phyloP scores from a whole-genome alignment of 2,113 vertebrate species.

The Sclerurus mexicanus region DNA sequence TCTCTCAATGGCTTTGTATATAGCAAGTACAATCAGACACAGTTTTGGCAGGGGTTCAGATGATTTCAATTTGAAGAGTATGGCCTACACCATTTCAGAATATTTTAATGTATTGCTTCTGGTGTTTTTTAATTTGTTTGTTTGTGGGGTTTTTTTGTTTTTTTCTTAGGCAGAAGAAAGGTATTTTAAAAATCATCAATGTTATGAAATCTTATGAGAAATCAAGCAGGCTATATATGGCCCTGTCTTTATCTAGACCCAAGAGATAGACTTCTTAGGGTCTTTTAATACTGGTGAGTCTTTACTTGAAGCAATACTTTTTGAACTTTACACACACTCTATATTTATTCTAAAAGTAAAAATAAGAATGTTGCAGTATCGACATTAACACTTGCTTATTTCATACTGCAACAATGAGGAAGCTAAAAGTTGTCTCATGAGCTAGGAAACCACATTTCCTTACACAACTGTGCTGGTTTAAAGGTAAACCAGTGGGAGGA shows the following conservation, averaged over 20 bases:
- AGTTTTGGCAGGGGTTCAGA: not conserved
- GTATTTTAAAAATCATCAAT: not conserved
- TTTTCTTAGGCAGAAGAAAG: not conserved
- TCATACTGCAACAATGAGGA: not conserved
- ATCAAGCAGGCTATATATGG: not conserved
- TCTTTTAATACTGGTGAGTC: not conserved
- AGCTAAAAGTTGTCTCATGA: not conserved
- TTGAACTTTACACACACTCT: not conserved
- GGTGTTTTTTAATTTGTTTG: not conserved
- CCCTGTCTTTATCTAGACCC: not conserved
- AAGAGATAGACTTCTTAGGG: not conserved
- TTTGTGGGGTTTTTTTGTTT: not conserved
- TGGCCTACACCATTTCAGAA: not conserved
- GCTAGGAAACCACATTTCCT: not conserved
- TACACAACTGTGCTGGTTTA: too few relatives aligned
- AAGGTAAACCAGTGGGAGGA: too few relatives aligned
- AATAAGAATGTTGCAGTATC: not conserved
- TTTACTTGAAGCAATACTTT: not conserved
- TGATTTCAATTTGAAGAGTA: not conserved
- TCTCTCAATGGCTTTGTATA: accelerated
- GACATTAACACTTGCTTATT: not conserved
- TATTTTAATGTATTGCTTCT: not conserved
- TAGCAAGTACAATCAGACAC: not conserved
- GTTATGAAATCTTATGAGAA: not conserved
- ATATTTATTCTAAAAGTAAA: not conserved